These are phyloP conservation scores for Poecilus cupreus DNA, from an alignment of 2,888 invertebrate species.

Conservation along the genomic window DNA sequence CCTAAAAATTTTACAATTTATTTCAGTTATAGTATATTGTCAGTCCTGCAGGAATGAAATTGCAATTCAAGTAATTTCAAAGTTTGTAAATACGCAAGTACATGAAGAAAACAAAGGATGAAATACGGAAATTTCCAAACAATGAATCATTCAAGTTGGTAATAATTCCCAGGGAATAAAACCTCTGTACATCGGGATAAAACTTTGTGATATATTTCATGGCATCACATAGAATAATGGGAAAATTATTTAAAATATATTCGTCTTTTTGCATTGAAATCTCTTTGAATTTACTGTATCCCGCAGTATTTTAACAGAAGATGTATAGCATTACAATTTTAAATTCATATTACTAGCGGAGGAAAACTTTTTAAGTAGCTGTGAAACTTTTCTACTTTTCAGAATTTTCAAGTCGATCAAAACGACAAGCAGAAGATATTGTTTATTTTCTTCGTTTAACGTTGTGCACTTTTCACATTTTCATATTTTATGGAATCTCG, in stretches of 20 bases:
- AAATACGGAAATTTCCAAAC: background rate
- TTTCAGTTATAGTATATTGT: no score
- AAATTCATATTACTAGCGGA: slow-evolving; percentile 53
- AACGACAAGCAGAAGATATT: slow-evolving; percentile 31
- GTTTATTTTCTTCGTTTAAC: slow-evolving; percentile 18
- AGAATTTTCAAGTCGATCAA: slow-evolving; percentile 39
- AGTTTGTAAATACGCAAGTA: background rate
- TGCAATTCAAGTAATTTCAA: background rate
- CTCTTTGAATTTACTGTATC: slow-evolving; percentile 36
- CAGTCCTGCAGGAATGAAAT: no score
- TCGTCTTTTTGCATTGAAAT: slow-evolving; percentile 42
- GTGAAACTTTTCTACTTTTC: slow-evolving; percentile 43
- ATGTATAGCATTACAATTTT: slow-evolving; percentile 53
- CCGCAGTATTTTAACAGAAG: slow-evolving; percentile 40
- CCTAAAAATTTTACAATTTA: no score
- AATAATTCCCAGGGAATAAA: slow-evolving; percentile 26
- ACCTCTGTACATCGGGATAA: slow-evolving; percentile 8
- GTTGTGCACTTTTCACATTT: background rate
- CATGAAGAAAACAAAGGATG: background rate
- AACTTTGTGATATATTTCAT: slow-evolving; percentile 39
- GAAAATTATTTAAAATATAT: slow-evolving; percentile 56
- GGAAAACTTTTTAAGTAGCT: slow-evolving; percentile 51
- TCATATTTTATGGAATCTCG: background rate
- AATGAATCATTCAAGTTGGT: slow-evolving; percentile 14
- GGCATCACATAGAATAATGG: slow-evolving; percentile 42